Evolutionary conservation across 2,113 vertebrate species (phyloP).

Genomic region (Arenaria interpres): DNA sequence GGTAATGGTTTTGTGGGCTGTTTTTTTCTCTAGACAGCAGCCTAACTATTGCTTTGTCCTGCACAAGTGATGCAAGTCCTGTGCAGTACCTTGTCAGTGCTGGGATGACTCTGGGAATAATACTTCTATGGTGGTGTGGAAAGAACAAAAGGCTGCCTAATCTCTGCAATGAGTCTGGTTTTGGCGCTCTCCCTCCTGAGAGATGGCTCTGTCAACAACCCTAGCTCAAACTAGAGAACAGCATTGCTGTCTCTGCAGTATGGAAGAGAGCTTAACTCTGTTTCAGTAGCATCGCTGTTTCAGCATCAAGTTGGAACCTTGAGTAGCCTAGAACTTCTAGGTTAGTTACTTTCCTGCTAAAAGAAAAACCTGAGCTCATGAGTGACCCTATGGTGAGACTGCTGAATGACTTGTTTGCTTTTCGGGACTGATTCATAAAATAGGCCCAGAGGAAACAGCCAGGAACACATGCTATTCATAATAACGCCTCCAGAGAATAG

Average conservation of each 20-base stretch:
- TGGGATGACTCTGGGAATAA: background rate
- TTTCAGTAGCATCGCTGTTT: background rate
- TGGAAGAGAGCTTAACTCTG: background rate
- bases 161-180: background rate
- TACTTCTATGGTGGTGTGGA: background rate
- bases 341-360: background rate
- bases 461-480: constrained; percentile 21
- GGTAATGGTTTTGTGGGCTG: background rate
- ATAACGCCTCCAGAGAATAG: constrained; percentile 22
- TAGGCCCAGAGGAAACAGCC: background rate
- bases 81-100: background rate
- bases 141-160: background rate
- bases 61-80: background rate
- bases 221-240: background rate
- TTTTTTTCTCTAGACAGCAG: background rate
- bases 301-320: background rate
- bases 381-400: background rate
- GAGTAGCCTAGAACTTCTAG: background rate
- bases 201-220: background rate
- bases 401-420: background rate
- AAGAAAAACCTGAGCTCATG: background rate
- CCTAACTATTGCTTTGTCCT: background rate
- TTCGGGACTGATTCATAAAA: constrained; percentile 36
- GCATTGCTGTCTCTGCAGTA: background rate
- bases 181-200: background rate